A percentile compares a stretch with the other conserved stretches of the same genome.
phyloP scores from a whole-genome alignment of 2,113 vertebrate genomes.

The Gnathonemus longibarbis region DNA sequence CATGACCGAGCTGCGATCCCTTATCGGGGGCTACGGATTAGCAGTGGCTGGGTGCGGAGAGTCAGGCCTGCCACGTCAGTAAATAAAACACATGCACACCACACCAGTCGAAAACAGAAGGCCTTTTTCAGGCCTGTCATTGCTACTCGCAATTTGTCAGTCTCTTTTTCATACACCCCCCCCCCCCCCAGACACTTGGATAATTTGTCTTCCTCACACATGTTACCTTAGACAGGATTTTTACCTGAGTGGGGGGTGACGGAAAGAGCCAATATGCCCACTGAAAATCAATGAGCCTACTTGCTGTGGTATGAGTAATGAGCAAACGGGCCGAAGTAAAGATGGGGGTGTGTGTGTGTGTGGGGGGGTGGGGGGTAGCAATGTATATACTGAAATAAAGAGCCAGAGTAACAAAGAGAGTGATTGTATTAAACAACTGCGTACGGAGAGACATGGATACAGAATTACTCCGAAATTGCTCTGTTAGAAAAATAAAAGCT shows the following conservation, averaged over 20 bases:
- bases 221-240: background rate
- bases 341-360: no score
- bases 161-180: background rate
- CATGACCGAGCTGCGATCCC: background rate
- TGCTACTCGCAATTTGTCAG: background rate
- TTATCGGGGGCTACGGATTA: background rate
- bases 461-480: background rate
- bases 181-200: background rate
- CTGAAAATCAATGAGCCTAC: background rate
- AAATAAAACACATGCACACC: background rate
- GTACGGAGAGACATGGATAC: background rate
- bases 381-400: background rate
- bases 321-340: background rate
- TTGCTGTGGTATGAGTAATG: background rate
- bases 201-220: background rate
- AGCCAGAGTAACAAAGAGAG: background rate
- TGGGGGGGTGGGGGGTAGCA: background rate
- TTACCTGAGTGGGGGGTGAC: background rate
- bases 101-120: background rate
- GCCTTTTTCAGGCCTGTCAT: background rate
- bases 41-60: no score
- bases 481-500: background rate
- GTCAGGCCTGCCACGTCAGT: background rate
- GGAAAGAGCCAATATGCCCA: background rate
- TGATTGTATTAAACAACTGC: background rate